These are phyloP conservation scores for Polia nebulosa DNA, from an alignment of 2,888 invertebrate species.

Conservation along the genomic window DNA sequence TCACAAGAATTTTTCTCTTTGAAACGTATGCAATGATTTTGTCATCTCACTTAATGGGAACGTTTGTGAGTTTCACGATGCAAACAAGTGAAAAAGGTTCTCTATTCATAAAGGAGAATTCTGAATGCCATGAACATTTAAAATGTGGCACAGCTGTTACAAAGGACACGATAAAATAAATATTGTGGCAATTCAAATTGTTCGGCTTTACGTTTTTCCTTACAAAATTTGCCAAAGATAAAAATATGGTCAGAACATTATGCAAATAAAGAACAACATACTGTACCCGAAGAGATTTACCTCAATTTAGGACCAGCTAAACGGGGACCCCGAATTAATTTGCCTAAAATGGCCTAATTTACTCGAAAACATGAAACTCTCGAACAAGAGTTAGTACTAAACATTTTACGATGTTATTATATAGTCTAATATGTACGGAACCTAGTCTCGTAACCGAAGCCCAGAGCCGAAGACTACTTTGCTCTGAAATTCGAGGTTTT, in stretches of 20 bases:
- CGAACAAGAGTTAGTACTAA: conserved; percentile 35
- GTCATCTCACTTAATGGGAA: conserved; percentile 28
- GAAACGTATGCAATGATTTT: conserved; percentile 50
- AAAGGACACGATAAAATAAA: conserved; percentile 37
- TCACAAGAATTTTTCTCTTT: conserved; percentile 40
- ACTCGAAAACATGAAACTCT: conserved; percentile 32
- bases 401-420: conserved; percentile 45
- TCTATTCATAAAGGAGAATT: conserved; percentile 39
- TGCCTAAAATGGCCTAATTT: conserved; percentile 45
- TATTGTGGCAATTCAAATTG: conserved; percentile 2
- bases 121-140: conserved; percentile 29
- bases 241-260: conserved; percentile 38
- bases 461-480: conserved; percentile 7
- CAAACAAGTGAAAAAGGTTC: conserved; percentile 48
- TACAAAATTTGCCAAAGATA: background rate
- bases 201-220: conserved; percentile 2
- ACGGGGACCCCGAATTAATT: conserved; percentile 55
- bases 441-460: conserved; percentile 23
- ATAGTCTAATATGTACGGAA: conserved; percentile 23
- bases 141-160: conserved; percentile 14
- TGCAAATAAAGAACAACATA: conserved; percentile 57
- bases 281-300: conserved; percentile 32
- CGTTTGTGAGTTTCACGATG: conserved; percentile 39
- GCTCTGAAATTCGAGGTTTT: conserved; percentile 20
- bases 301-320: conserved; percentile 37